These are phyloP conservation scores for Sisor rabdophorus DNA, from an alignment of 2,113 vertebrate genomes.

Conservation along the genomic window DNA sequence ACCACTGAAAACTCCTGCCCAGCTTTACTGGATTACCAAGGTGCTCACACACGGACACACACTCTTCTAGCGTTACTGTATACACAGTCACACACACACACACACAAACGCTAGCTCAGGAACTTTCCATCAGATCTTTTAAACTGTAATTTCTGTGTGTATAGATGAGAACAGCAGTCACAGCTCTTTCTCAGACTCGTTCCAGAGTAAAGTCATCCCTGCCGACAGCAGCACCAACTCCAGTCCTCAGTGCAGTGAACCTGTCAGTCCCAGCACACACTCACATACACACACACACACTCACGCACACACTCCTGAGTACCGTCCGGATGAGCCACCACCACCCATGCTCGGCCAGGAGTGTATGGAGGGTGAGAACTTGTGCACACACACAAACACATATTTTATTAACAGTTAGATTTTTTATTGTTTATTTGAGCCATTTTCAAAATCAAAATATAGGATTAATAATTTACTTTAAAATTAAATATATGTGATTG, in stretches of 20 bases:
- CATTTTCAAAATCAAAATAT: no score
- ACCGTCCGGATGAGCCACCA: slow-evolving; percentile 74
- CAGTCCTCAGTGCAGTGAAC: slow-evolving; percentile 82
- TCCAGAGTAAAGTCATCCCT: slow-evolving; percentile 80
- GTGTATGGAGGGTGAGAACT: slow-evolving; percentile 35
- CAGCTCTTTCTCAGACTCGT: slow-evolving; percentile 82
- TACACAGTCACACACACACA: background rate
- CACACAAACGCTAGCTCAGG: no score
- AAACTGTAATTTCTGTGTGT: background rate
- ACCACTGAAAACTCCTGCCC: slow-evolving; percentile 72
- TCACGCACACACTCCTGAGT: slow-evolving; percentile 67
- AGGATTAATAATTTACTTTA: no score
- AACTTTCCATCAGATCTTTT: background rate
- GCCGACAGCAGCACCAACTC: slow-evolving; percentile 85
- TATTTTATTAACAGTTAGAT: no score
- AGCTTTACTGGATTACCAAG: slow-evolving; percentile 82
- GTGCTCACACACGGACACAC: slow-evolving; percentile 59
- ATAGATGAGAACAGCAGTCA: slow-evolving; percentile 89
- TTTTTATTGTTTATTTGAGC: no score
- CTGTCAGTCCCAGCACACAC: slow-evolving; percentile 78
- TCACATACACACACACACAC: slow-evolving; percentile 46
- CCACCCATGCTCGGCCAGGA: slow-evolving; percentile 34
- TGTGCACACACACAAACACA: background rate
- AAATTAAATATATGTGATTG: no score
- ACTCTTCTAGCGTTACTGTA: background rate